Base-by-base conservation (phyloP, 2,113 vertebrate genomes). In the Aviceda subcristata region DNA sequence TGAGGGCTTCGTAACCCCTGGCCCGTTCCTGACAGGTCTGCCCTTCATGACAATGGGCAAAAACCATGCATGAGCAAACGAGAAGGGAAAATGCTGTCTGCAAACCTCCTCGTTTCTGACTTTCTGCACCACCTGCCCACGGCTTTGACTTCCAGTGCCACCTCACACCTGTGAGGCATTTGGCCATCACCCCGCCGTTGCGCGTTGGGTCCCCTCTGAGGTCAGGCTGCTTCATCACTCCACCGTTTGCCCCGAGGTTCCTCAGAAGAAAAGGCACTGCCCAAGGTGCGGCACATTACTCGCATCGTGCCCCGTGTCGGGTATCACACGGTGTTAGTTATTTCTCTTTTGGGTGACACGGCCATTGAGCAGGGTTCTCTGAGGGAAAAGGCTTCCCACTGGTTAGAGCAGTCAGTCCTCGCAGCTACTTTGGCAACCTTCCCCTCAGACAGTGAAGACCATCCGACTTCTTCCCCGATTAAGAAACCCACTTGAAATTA, bases 401-500 rank as follows among this genome's bases (percentile, higher is more conserved):
- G 77, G 74, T 75, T 45, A 85, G 30, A 64, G 46, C 30, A 41
- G 68, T 34, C 34, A 12, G 36, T 72, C 64, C 56, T 69, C 43
- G 30, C 48, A 57, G 74, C 41, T 73, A 48, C 76, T 94, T 83
- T 38, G 74, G 63, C 69, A 90, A 85, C 36, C 66, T 75, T 81
- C 57, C 79, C 86, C 73, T 39, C 72, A 72, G 45, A 88, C 32
- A 69, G n/a, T 11, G 72, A 75, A 88, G 71, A 77, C 34, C 59
- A 29, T n/a, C 67, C 83, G 92, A 82, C 94, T 96, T 96, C 59
- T 68, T 29, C 51, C 79, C 75, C 46, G 14, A 84, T 96, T 91
- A 89, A 83, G 92, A 97, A 96, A 95, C 26, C n/a, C 34, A 3
- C 86, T 97, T 80, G 83, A 94, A 95, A 97, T 96, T 69, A 88